Evolutionary conservation across 2,797 vertebrate genomes (phyloP).

Genomic region (Lophius americanus): DNA sequence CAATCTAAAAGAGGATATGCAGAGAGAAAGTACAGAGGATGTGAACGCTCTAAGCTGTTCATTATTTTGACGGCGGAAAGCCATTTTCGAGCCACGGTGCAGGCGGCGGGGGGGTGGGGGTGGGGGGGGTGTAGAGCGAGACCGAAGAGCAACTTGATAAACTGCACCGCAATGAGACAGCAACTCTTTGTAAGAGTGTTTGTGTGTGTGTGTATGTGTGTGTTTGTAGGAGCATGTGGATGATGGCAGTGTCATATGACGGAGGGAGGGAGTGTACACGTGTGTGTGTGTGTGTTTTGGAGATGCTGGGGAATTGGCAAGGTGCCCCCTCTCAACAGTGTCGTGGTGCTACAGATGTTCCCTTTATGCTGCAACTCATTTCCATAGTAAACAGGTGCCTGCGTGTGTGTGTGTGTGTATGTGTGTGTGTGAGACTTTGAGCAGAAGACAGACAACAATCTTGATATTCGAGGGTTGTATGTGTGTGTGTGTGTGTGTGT

Average conservation of each 20-base stretch:
- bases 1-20: conserved; percentile 19
- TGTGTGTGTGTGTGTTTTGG: conserved; percentile 5
- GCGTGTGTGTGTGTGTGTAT: conserved; percentile 7
- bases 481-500: not conserved
- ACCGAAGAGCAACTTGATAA: conserved; percentile 48
- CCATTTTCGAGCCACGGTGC: conserved; percentile 44
- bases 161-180: conserved; percentile 29
- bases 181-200: conserved; percentile 29
- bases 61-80: conserved; percentile 65
- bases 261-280: not conserved
- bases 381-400: conserved; percentile 73
- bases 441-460: conserved; percentile 31
- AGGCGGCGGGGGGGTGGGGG: too few relatives aligned
- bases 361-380: conserved; percentile 68
- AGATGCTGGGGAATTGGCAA: conserved; percentile 52
- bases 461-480: conserved; percentile 29
- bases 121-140: conserved; percentile 41
- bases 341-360: conserved; percentile 72
- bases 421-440: conserved; percentile 11
- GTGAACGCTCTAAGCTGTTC: conserved; percentile 52
- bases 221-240: conserved; percentile 1
- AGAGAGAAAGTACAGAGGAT: conserved; percentile 31
- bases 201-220: conserved; percentile 31
- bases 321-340: conserved; percentile 60
- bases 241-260: conserved; percentile 24